Evolutionary conservation across 2,113 vertebrate species (phyloP), one percentile per base, ranked within the genome.

Genomic region (Gambusia holbrooki): DNA sequence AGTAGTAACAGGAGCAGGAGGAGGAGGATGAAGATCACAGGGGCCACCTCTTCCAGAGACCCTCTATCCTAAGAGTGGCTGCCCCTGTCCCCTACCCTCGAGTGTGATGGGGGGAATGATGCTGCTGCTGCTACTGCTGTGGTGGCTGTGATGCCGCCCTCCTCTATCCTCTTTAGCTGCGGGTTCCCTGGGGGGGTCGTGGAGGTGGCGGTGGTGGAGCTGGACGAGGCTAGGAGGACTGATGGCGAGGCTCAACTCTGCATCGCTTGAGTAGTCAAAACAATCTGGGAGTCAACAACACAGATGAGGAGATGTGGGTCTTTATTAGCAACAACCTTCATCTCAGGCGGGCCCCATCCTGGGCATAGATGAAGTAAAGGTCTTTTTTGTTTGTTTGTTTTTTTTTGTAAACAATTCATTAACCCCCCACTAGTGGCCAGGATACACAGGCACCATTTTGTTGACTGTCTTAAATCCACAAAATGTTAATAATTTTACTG

Each of bases 221-320:
- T 79, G 95, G 95, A 94, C 92, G 94, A 93, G 94, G 93, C 95
- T 96, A 95, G 95, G 93, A 94, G 96, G 96, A 94, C 93, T 96
- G 97, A 96, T 92, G 94, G 93, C 93, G 95, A 96, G 92, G 95
- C 96, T 96, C 93, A 95, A 95, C 93, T 98, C 97, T 94, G 96
- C 96, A 88, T 96, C 97, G 90, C 93, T 96, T 95, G 97, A 97
- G 97, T 96, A 95, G 97, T 99, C 98, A 98, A 99, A 97, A 97
- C 97, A 96, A 98, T 99, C 98, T 99, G 98, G 96, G 97, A 98
- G 97, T 97, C 97, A 97, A 99, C 97, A 97, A 94, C 97, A 94
- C 92, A 95, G 86, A 92, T 68, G 88, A 88, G 90, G 96, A 97
- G 82, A 97, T 94, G 96, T 92, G 96, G 94, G 87, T 88, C 90